Percentiles rank a stretch among this genome's conserved stretches.
Conservation (phyloP, 2,888 invertebrate genomes). For the Melieria crassipennis region DNA sequence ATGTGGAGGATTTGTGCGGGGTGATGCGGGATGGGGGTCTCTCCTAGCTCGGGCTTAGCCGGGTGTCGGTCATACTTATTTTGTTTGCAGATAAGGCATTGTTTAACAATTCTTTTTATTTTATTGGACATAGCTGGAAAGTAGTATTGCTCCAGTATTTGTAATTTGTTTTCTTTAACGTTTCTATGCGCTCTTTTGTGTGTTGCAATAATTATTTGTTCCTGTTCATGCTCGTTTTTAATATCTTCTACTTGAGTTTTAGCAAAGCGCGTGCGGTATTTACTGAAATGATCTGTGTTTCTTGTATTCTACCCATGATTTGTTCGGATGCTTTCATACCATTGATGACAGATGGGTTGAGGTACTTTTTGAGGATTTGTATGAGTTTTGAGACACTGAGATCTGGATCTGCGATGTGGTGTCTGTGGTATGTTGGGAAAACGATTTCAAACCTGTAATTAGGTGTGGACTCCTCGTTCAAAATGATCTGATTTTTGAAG, state of each 20-base stretch:
- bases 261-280: constrained; percentile 30
- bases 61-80: constrained; percentile 4
- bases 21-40: constrained; percentile 12
- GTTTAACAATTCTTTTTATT: background rate
- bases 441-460: background rate
- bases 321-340: constrained; percentile 28
- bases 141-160: constrained; percentile 22
- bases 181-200: constrained; percentile 6
- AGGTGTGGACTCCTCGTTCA: background rate
- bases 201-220: constrained; percentile 5
- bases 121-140: constrained; percentile 20
- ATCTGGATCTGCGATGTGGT: no score
- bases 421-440: background rate
- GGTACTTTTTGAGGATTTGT: constrained; percentile 25
- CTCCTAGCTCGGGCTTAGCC: background rate
- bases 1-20: constrained; percentile 16
- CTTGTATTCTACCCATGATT: constrained; percentile 27
- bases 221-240: constrained; percentile 23
- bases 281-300: constrained; percentile 20
- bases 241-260: constrained; percentile 34
- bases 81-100: background rate
- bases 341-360: constrained; percentile 34
- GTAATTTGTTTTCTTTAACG: constrained; percentile 17
- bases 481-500: constrained; percentile 23
- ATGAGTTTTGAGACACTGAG: background rate